These are phyloP conservation scores for Zaprionus vittiger DNA, from an alignment of 1,140 invertebrate species.

Conservation along the genomic window DNA sequence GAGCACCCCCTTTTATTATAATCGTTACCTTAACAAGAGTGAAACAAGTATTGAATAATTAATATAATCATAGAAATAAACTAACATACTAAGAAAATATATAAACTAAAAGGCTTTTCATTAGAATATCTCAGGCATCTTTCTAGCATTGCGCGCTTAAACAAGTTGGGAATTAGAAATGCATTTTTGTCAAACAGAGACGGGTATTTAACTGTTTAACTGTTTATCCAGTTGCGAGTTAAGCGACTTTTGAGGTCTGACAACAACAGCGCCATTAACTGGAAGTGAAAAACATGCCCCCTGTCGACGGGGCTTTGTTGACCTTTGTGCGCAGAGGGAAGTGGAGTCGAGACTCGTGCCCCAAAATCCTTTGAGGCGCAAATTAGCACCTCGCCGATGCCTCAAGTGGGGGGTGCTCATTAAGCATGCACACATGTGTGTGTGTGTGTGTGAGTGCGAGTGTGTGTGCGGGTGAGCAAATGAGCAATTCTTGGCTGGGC, in stretches of 20 bases:
- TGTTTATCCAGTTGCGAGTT: slow-evolving; percentile 1
- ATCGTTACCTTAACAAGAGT: too few species aligned
- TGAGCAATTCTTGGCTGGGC: slow-evolving; percentile 42
- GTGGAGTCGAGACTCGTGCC: slow-evolving; percentile 44
- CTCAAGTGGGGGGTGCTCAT: slow-evolving; percentile 49
- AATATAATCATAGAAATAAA: not conserved
- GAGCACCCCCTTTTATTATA: too few species aligned
- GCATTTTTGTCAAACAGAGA: not conserved
- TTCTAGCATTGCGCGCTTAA: too few species aligned
- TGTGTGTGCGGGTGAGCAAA: slow-evolving; percentile 28
- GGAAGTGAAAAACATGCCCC: slow-evolving; percentile 18
- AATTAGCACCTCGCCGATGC: slow-evolving; percentile 69
- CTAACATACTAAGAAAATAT: not conserved
- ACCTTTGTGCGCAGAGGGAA: slow-evolving; percentile 24
- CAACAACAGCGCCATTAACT: slow-evolving; percentile 17
- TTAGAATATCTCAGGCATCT: not conserved
- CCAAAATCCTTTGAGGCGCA: slow-evolving; percentile 74
- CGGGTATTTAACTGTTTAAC: not conserved
- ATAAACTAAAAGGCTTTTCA: not conserved
- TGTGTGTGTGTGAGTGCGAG: slow-evolving; percentile 7
- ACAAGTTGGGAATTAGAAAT: not conserved
- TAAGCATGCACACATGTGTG: slow-evolving; percentile 57
- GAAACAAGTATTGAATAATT: not conserved
- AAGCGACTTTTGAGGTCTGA: not conserved
- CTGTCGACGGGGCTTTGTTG: slow-evolving; percentile 25